Percentiles rank a stretch among this genome's conserved stretches.
phyloP scores from a whole-genome alignment of 2,888 invertebrate genomes.

The Lycocerus yunnanus region DNA sequence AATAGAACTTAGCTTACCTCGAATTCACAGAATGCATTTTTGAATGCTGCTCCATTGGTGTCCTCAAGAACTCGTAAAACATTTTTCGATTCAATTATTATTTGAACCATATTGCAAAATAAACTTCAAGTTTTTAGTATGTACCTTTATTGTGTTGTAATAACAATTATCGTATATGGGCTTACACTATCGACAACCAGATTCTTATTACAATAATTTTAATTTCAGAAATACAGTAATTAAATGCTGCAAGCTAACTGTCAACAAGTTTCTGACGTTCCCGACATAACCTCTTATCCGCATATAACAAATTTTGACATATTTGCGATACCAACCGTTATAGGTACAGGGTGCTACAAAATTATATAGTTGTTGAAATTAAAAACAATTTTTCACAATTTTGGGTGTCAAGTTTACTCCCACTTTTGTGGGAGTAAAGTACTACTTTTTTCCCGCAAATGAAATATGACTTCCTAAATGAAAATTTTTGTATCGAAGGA shows the following conservation, averaged over 20 bases:
- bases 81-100: not conserved
- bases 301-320: not conserved
- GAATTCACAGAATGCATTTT: not conserved
- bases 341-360: not conserved
- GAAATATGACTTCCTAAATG: no score
- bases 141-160: no score
- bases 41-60: not conserved
- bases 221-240: no score
- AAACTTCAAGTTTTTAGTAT: not conserved
- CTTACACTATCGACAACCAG: not conserved
- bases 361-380: no score
- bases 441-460: no score
- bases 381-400: no score
- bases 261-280: no score
- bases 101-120: not conserved
- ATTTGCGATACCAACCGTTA: not conserved
- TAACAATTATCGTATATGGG: not conserved
- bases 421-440: no score
- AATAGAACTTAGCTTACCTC: not conserved
- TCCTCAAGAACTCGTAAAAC: not conserved
- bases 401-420: no score
- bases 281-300: not conserved
- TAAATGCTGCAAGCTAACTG: no score
- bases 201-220: no score
- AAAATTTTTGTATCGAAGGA: no score